phyloP scores from a whole-genome alignment of 1,140 invertebrate species.

The Lepidurus apus region DNA sequence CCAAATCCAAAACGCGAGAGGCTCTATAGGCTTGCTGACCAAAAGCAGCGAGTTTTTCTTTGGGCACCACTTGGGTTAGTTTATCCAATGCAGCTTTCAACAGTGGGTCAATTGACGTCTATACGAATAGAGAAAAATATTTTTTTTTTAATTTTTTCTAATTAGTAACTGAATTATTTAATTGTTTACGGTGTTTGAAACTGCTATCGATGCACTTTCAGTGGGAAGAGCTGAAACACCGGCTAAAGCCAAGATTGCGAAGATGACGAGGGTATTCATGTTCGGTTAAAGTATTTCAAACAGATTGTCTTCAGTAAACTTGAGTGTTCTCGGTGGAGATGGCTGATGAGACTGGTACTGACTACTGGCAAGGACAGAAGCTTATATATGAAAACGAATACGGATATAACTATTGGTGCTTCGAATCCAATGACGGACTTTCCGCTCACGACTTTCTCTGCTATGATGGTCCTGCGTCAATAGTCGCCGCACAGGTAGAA shows the following conservation, averaged over 20 bases:
- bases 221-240: background rate
- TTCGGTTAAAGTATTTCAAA: background rate
- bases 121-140: no score
- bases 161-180: background rate
- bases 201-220: background rate
- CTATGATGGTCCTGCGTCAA: background rate
- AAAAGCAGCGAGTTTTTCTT: background rate
- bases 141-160: no score
- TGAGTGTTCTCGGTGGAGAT: background rate
- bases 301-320: background rate
- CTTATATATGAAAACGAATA: conserved; percentile 3
- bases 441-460: background rate
- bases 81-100: conserved; percentile 10
- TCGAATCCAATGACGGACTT: background rate
- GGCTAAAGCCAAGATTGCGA: background rate
- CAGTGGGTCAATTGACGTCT: background rate
- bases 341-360: background rate
- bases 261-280: background rate
- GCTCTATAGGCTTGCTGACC: background rate
- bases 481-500: background rate
- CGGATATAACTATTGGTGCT: background rate
- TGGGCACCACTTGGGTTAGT: background rate
- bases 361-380: background rate
- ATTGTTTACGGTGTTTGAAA: background rate
- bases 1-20: background rate